Evolutionary conservation across 2,113 vertebrate genomes (phyloP), one percentile per base, ranked within the genome.

Genomic region (Pan paniscus): DNA sequence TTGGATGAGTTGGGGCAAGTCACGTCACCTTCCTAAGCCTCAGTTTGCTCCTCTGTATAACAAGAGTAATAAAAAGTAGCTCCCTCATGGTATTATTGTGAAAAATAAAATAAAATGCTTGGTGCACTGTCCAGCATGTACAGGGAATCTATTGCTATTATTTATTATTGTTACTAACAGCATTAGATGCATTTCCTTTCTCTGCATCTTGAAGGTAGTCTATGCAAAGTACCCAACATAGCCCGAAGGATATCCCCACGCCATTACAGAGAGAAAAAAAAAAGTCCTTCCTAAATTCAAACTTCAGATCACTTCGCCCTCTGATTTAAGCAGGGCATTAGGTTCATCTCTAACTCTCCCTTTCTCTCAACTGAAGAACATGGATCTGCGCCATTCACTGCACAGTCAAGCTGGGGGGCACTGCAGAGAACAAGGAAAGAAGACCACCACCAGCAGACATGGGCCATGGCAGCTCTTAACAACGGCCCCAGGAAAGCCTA

Each of bases 51-150:
- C 5, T 25, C 4, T 0, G 12, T 8, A 35, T 1, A 27, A 82
- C 4, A 17, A 40, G 43, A 48, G 43, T 6, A n/a, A 90, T 40
- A 64, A 52, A 46, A 68, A 67, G 11, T 32, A 30, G 35, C 57
- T 78, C 35, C 18, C 17, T 91, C 25, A 12, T 61, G 48, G 23
- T 30, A 38, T 40, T 30, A 61, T 13, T 7, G 32, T 14, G 35
- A 38, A 48, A 73, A 90, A 18, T 12, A n/a, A 48, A 70, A 46
- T 22, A 7, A 59, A 68, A 48, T 43, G 38, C 20, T 70, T 7
- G 2, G 8, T 8, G 8, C n/a, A 22, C 7, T 38, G 1, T 8
- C 27, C 14, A 27, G 30, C 50, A 40, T 0, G 2, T 3, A 61
- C 6, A 76, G 11, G 23, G 27, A 92, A 84, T 9, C n/a, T 50